phyloP scores from a whole-genome alignment of 1,140 invertebrate species.

The Calephelis nemesis region DNA sequence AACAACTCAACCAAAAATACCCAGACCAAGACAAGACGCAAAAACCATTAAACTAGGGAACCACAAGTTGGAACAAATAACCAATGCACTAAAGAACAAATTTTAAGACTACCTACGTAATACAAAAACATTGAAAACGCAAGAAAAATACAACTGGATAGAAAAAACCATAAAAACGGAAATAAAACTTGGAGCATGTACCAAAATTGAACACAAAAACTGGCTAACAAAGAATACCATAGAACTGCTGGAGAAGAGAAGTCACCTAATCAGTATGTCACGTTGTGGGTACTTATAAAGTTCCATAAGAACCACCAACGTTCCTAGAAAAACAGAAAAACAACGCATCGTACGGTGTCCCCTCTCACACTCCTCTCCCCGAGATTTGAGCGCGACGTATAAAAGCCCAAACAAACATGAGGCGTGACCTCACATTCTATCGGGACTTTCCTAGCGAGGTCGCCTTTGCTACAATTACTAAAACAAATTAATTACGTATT shows the following conservation, averaged over 20 bases:
- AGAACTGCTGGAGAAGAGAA: conserved; percentile 27
- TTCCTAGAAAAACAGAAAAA: too few relatives aligned
- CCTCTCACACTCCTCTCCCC: too few relatives aligned
- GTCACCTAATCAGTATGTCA: conserved; percentile 25
- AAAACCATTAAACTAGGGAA: conserved; percentile 23
- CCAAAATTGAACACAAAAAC: conserved; percentile 20
- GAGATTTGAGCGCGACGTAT: too few relatives aligned
- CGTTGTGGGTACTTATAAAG: too few relatives aligned
- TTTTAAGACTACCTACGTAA: conserved; percentile 24
- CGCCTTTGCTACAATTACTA: too few relatives aligned
- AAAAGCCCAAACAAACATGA: too few relatives aligned
- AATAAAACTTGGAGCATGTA: conserved; percentile 21
- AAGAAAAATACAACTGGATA: conserved; percentile 35
- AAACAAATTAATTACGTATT: too few relatives aligned
- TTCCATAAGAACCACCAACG: too few relatives aligned
- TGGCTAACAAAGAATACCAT: conserved; percentile 23
- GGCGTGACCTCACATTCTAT: too few relatives aligned
- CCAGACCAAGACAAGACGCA: conserved; percentile 28
- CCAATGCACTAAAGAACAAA: conserved; percentile 23
- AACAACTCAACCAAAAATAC: conserved; percentile 29
- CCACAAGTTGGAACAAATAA: too few relatives aligned
- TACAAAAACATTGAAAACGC: conserved; percentile 19
- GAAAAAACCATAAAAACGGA: conserved; percentile 29
- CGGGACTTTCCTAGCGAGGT: too few relatives aligned
- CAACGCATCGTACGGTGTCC: too few relatives aligned